Evolutionary conservation across 2,113 vertebrate genomes (phyloP).

Genomic region (Apistogramma diplotaenia): DNA sequence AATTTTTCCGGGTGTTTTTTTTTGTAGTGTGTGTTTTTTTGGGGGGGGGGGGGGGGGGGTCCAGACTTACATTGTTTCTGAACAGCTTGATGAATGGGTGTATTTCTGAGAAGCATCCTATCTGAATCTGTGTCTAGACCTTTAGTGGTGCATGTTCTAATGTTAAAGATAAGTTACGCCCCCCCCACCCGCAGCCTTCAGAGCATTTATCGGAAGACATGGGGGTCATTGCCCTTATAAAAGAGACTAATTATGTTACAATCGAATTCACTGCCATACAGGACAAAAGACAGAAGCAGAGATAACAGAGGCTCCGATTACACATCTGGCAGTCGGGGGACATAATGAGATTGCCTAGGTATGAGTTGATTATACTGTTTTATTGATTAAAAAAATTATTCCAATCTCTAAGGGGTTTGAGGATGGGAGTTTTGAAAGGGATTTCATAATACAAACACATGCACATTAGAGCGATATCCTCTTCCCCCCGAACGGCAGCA

Average conservation of each 20-base stretch:
- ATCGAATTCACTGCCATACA: slow-evolving; percentile 54
- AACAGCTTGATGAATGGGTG: slow-evolving; percentile 8
- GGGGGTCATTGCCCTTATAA: slow-evolving; percentile 42
- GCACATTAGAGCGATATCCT: neutral
- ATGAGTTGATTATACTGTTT: slow-evolving; percentile 65
- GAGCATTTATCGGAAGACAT: slow-evolving; percentile 49
- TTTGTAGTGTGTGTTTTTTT: neutral
- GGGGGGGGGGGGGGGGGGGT: too few species aligned
- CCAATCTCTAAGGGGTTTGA: slow-evolving; percentile 41
- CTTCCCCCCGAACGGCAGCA: neutral
- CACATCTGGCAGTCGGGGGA: slow-evolving; percentile 45
- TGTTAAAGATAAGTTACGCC: slow-evolving; percentile 25
- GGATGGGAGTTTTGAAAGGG: slow-evolving; percentile 27
- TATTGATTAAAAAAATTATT: slow-evolving; percentile 63
- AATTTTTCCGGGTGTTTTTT: too few species aligned
- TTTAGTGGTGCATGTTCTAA: slow-evolving; percentile 9
- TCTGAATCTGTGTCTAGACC: slow-evolving; percentile 20
- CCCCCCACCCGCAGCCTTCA: neutral
- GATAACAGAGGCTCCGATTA: slow-evolving; percentile 62
- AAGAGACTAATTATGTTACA: slow-evolving; percentile 62
- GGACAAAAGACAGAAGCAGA: slow-evolving; percentile 58
- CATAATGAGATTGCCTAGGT: slow-evolving; percentile 60
- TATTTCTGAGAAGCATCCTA: slow-evolving; percentile 4
- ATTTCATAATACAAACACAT: neutral
- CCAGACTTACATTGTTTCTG: too few species aligned